Conservation (phyloP, 2,888 invertebrate genomes). For the Hyalella azteca region DNA sequence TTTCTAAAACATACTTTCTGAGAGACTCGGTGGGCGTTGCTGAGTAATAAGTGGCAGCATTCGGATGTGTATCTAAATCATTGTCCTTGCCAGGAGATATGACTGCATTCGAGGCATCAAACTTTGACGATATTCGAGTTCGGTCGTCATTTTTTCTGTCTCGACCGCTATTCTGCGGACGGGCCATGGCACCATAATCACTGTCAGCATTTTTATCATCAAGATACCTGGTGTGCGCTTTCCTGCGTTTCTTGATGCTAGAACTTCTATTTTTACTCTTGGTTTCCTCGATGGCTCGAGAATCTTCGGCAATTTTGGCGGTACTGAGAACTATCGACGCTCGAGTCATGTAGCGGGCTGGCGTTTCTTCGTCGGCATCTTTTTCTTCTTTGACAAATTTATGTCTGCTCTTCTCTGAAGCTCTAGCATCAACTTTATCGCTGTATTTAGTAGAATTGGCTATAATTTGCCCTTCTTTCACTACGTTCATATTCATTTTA, state of each 20-base stretch:
- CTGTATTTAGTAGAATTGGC: no score
- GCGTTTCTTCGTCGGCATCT: neutral
- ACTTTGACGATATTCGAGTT: neutral
- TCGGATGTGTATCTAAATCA: neutral
- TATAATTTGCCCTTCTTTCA: no score
- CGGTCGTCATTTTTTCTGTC: neutral
- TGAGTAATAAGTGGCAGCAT: slow-evolving; percentile 10
- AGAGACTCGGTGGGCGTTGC: slow-evolving; percentile 6
- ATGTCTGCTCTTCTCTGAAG: neutral
- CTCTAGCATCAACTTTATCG: neutral
- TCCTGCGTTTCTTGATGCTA: neutral
- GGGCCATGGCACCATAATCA: neutral
- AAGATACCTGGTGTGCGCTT: neutral
- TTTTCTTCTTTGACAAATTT: neutral
- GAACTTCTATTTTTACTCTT: neutral
- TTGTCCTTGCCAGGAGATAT: neutral
- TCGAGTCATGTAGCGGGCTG: slow-evolving; percentile 16
- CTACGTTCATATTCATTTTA: no score
- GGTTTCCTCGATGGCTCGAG: neutral
- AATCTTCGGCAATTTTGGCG: neutral
- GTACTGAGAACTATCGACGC: slow-evolving; percentile 15
- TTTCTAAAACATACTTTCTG: neutral
- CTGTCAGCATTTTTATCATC: neutral
- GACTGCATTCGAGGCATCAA: neutral
- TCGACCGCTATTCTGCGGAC: neutral